Base-by-base conservation (phyloP, 2,797 vertebrate genomes). In the Etheostoma nigrum region DNA sequence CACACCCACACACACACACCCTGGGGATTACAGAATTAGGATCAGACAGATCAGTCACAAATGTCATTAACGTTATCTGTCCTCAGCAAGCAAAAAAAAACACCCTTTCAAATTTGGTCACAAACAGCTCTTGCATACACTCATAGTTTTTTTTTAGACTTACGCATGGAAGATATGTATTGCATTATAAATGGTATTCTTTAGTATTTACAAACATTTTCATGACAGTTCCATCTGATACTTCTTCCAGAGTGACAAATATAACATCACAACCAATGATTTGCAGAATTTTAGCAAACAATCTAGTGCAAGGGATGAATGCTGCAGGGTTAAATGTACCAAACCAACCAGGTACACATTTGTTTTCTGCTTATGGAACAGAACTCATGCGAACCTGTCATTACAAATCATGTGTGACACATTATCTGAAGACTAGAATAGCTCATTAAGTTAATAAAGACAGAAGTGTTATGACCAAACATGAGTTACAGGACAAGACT, bases 31-130 rank as follows among this genome's bases (percentile, higher is more conserved):
- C 72, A 87, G 90, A 78, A 87, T 85, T 82, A 74, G 82, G 85
- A 88, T 86, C 86, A 89, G 86, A 79, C 87, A 33, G 81, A 86
- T 86, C 75, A 72, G 82, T 84, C 81, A 82, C 75, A 87, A 82
- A 82, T 74, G 76, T 83, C 79, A 76, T 81, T 51, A 67, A 72
- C 33, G 51, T 86, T 60, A 44, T 77, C 53, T 73, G 73, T 69
- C 51, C 70, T 74, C 74, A 9, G 33, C 7, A 8, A 71, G 58
- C 44, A 55, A 57, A 49, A 57, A 49, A 25, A 40, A 36, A 36
- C 30, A 14, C 18, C 11, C 53, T 48, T 48, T 63, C 21, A 67
- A 40, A 72, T 47, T 25, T n/a, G 53, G 11, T 36, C 69, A 53
- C 53, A 33, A 40, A 54, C 23, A 30, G 49, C 19, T 30, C 33